Percentiles rank a stretch among this genome's conserved stretches.
phyloP scores from a whole-genome alignment of 2,888 invertebrate genomes.

The Cataglyphis rosenhaueri region DNA sequence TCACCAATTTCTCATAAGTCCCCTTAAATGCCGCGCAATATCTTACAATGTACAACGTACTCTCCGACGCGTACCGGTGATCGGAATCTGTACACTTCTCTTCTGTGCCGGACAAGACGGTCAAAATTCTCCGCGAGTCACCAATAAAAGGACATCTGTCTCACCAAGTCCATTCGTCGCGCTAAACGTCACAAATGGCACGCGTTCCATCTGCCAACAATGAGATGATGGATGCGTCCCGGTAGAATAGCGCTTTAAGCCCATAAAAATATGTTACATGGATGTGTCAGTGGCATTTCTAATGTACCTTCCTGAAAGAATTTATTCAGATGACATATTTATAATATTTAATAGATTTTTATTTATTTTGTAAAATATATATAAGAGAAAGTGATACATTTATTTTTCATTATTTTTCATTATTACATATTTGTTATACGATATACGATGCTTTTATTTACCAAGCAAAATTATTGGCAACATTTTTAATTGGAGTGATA shows the following conservation, averaged over 20 bases:
- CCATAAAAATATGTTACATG: constrained; percentile 9
- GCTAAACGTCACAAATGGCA: constrained; percentile 74
- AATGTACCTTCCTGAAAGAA: neutral
- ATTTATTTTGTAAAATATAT: neutral
- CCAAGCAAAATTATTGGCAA: neutral
- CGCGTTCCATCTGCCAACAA: constrained; percentile 76
- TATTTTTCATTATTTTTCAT: neutral
- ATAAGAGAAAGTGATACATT: neutral
- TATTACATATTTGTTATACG: neutral
- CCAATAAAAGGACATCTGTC: constrained; percentile 76
- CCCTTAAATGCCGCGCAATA: neutral
- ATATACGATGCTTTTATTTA: neutral
- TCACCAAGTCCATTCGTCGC: constrained; percentile 65
- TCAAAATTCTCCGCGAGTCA: constrained; percentile 46
- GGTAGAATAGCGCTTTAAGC: constrained; percentile 48
- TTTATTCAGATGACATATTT: neutral
- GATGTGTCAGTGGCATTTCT: neutral
- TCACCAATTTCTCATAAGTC: neutral
- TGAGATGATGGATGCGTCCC: constrained; percentile 78
- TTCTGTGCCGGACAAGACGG: neutral
- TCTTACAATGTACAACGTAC: neutral
- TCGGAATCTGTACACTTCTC: constrained; percentile 11
- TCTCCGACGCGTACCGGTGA: neutral
- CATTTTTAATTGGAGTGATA: neutral
- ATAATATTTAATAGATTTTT: neutral